A percentile compares a stretch with the other conserved stretches of the same genome.
Evolutionary conservation across 2,888 invertebrate genomes (phyloP).

Genomic region (Catocala fraxini): DNA sequence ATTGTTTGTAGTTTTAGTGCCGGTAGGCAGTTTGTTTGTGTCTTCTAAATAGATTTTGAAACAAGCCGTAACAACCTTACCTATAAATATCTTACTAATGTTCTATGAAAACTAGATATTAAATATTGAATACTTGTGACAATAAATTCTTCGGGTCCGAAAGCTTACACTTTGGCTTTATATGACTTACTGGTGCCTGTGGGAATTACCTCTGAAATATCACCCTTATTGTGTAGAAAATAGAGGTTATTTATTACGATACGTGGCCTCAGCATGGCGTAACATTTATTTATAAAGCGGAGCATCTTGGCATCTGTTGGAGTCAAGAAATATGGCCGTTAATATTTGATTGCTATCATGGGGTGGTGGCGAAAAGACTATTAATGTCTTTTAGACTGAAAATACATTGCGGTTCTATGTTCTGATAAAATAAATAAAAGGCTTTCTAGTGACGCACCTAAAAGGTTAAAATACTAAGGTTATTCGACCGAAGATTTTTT

Average conservation of each 20-base stretch:
- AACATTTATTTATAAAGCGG: slow-evolving; percentile 47
- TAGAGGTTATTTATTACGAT: slow-evolving; percentile 66
- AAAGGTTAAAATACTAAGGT: too few relatives aligned
- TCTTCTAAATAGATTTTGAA: too few relatives aligned
- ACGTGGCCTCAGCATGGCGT: slow-evolving; percentile 36
- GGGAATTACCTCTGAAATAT: slow-evolving; percentile 62
- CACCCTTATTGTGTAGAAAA: slow-evolving; percentile 62
- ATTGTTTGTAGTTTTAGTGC: too few relatives aligned
- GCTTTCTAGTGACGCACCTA: neutral
- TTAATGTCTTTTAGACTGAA: neutral
- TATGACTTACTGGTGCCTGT: slow-evolving; percentile 36
- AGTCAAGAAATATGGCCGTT: slow-evolving; percentile 37
- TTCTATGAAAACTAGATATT: neutral
- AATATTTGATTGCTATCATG: slow-evolving; percentile 35
- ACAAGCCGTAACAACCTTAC: too few relatives aligned
- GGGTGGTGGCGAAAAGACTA: slow-evolving; percentile 4
- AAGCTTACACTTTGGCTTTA: slow-evolving; percentile 34
- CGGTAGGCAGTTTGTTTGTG: too few relatives aligned
- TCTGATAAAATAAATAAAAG: neutral
- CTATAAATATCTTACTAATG: neutral
- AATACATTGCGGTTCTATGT: neutral
- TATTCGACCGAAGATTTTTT: too few relatives aligned
- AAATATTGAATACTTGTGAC: neutral
- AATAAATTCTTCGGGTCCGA: slow-evolving; percentile 7
- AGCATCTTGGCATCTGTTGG: slow-evolving; percentile 16